Base-by-base conservation (phyloP, 2,888 invertebrate species). In the Epicampocera succincta region DNA sequence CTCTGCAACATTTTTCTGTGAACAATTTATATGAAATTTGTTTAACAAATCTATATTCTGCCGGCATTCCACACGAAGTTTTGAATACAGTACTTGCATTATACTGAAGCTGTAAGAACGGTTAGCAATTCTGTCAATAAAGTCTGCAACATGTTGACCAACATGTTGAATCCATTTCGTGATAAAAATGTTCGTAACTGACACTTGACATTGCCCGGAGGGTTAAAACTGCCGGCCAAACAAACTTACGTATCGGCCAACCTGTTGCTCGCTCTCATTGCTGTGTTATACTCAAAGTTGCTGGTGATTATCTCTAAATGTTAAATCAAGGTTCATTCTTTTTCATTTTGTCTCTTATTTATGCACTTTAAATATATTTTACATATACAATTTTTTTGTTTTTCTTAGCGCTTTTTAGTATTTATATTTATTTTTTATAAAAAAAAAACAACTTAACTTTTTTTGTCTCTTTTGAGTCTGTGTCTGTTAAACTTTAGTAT, bases 311-410 rank as follows among this genome's bases (percentile, higher is more conserved):
- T 82, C 81, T 82, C 42, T 48, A 82, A 78, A 82, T 82, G 81
- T 74, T 82, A 82, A 78, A 74, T 78, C 78, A 82, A 82, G 81
- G 81, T 78, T 82, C 81, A 82, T 78, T 74, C 50, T 82, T 78
- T 80, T 81, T 74, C 71, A 65, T 33, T 33, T 33, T 74, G 65
- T 65, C 69, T 78, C 38, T 68, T 75, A 44, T 60, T 68, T 60
- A 17, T 33, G 8, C 6, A 29, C 6, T 29, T 3, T 29, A 29
- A 3, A 29, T 19, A 42, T 12, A 2, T 50, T 29, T 71, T 71
- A n/a, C n/a, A n/a, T n/a, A n/a, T n/a, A 46, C 40, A 12, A 29
- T 63, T 21, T 61, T 29, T n/a, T 52, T 56, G 46, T 73, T 74
- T 50, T 69, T 65, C 44, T 38, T 54, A 29, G 15, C n/a, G n/a